Conservation (phyloP, 30 jellyfish, hydroid and myxozoan species). For the Aurelia aurita complex sp. Pacific region DNA sequence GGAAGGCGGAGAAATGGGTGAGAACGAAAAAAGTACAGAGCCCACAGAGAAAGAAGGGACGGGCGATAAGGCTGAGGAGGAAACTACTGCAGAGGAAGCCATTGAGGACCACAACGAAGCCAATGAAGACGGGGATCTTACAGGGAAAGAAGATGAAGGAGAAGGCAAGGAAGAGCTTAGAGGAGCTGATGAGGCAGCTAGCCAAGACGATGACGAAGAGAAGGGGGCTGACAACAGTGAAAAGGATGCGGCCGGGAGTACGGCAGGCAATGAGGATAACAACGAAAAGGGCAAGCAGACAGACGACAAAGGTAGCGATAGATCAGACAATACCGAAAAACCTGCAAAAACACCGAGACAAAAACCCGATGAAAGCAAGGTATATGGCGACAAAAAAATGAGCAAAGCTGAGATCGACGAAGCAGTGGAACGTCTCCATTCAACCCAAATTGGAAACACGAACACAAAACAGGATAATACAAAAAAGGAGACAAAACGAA, state of each 20-base stretch:
- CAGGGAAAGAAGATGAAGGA: too few species aligned
- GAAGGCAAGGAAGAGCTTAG: neutral
- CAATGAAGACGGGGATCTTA: too few species aligned
- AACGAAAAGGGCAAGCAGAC: neutral
- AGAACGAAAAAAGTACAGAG: neutral
- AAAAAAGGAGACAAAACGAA: conserved; percentile 11
- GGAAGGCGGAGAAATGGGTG: neutral
- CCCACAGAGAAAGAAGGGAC: conserved; percentile 2
- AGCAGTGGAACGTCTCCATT: conserved; percentile 37
- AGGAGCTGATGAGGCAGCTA: conserved; percentile 7
- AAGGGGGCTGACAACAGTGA: conserved; percentile 4
- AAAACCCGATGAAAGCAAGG: conserved; percentile 9
- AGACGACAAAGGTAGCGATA: conserved; percentile 1
- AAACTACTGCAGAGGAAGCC: neutral
- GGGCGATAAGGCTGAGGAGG: neutral
- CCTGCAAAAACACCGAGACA: conserved; percentile 10
- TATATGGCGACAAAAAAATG: conserved; percentile 44
- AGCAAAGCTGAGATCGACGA: conserved; percentile 27
- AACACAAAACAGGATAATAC: conserved; percentile 1
- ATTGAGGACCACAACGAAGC: conserved; percentile 1
- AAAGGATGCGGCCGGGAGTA: neutral
- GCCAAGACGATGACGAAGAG: conserved; percentile 13
- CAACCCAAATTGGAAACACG: conserved; percentile 13
- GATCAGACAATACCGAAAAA: neutral
- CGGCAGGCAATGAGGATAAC: neutral